phyloP scores from a whole-genome alignment of 2,113 vertebrate species.

The Syngnathus scovelli region DNA sequence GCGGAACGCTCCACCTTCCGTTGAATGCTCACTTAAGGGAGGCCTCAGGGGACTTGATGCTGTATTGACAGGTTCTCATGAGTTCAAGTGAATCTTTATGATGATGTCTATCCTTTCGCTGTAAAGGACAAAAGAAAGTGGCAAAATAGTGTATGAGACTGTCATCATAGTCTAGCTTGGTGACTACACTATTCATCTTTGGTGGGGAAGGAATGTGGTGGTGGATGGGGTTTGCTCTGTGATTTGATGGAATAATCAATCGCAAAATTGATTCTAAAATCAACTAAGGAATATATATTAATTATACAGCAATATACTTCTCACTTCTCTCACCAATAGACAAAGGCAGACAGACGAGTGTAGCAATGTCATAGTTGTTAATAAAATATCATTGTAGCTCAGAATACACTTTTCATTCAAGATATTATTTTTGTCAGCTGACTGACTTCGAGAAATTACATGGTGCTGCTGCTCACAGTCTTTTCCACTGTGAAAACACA shows the following conservation, averaged over 20 bases:
- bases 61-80: background rate
- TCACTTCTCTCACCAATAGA: too few species aligned
- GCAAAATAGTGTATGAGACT: background rate
- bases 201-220: too few species aligned
- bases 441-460: background rate
- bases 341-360: background rate
- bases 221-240: too few species aligned
- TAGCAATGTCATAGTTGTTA: too few species aligned
- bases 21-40: constrained; percentile 51
- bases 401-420: background rate
- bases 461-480: background rate
- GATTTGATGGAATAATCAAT: too few species aligned
- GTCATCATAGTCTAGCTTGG: too few species aligned
- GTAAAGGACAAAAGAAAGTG: background rate
- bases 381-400: background rate
- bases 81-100: background rate
- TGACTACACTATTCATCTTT: too few species aligned
- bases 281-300: too few species aligned
- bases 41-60: constrained; percentile 25
- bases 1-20: constrained; percentile 36
- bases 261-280: too few species aligned
- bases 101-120: background rate
- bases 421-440: background rate
- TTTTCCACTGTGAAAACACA: background rate
- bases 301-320: too few species aligned